These are phyloP conservation scores for Polypedilum pembai DNA, from an alignment of 1,140 invertebrate species.

Conservation along the genomic window DNA sequence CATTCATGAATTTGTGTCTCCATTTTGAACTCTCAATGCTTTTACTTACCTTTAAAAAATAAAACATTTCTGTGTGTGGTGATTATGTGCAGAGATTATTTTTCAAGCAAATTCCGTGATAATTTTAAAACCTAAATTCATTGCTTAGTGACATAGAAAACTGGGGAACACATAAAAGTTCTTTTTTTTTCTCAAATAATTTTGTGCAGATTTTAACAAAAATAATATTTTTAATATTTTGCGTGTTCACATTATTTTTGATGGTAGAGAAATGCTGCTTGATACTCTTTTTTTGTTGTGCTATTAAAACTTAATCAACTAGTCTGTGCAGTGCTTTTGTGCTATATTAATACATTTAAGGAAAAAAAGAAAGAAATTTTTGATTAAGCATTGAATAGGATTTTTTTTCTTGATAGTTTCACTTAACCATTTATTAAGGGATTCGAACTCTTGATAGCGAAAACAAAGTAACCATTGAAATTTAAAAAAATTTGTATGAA, in stretches of 20 bases:
- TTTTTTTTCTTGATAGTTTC: too few species aligned
- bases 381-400: too few species aligned
- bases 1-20: too few species aligned
- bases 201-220: background rate
- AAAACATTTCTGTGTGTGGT: background rate
- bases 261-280: background rate
- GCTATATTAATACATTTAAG: background rate
- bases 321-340: slow-evolving; percentile 5
- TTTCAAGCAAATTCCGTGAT: slow-evolving; percentile 9
- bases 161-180: background rate
- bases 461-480: too few species aligned
- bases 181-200: background rate
- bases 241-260: background rate
- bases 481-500: too few species aligned
- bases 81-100: slow-evolving; percentile 6
- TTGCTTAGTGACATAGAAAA: slow-evolving; percentile 24
- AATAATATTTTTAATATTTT: too few species aligned
- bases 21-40: background rate
- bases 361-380: background rate
- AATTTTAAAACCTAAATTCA: slow-evolving; percentile 20
- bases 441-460: too few species aligned
- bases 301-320: background rate
- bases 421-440: too few species aligned
- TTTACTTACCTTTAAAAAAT: slow-evolving; percentile 23
- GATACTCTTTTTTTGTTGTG: background rate